Evolutionary conservation across 2,797 vertebrate genomes (phyloP), one percentile per base, ranked within the genome.

Genomic region (Poeciliopsis gracilis): DNA sequence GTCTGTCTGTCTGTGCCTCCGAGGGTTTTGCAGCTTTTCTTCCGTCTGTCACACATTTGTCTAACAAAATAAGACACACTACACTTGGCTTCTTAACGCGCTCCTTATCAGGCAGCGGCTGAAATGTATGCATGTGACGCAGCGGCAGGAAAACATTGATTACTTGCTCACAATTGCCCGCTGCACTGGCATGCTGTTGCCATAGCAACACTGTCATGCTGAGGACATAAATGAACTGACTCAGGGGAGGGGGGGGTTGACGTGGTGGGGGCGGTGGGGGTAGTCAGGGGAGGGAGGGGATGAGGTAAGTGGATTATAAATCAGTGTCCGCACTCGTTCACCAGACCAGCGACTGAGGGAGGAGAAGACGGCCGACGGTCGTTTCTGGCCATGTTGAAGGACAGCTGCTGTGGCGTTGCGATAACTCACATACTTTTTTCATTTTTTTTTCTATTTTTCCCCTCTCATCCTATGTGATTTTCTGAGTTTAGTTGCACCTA

Each of bases 151-250:
- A 88, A 73, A 83, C 73, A 89, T 77, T 3, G 55, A 89, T 89
- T 81, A 80, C 75, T 38, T 84, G 51, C 82, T 83, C 81, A 82
- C 79, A 83, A 78, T 82, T 73, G 84, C 25, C 25, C 81, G 85
- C 77, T 88, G 88, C 84, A 91, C 84, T 80, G 77, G 84, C 78
- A 84, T 79, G 82, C 69, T 86, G 91, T 93, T 93, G 78, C 93
- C 87, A 91, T 92, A 80, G 94, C 76, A 92, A 94, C 91, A 69
- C 49, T 0, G 36, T 87, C 81, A 88, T 53, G 79, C 79, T 84
- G 84, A 89, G 2, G 77, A 81, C 38, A 73, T 82, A 63, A 74
- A 84, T 67, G 57, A 85, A 77, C 6, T 36, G 59, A 7, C 9
- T 55, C 80, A 53, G 30, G 61, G 30, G 11, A 46, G 47, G 51